phyloP scores from a whole-genome alignment of 2,888 invertebrate genomes.

The Fragum sueziense region DNA sequence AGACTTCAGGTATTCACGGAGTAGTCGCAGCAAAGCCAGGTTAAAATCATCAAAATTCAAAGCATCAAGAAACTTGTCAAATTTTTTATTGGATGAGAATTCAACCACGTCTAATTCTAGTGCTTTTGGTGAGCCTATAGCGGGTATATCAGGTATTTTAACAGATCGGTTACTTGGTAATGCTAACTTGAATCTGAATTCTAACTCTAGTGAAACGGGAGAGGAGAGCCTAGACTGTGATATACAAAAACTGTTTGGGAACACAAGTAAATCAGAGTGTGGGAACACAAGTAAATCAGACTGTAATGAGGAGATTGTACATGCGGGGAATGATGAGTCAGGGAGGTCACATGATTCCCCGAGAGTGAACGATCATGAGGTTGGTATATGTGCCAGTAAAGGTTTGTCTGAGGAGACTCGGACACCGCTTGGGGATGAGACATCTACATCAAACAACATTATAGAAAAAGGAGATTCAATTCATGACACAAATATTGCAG shows the following conservation, averaged over 20 bases:
- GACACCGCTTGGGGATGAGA: not conserved
- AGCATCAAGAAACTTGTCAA: constrained; percentile 50
- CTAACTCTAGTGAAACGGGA: constrained; percentile 47
- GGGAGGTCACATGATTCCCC: not conserved
- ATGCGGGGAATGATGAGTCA: not conserved
- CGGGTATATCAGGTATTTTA: constrained; percentile 45
- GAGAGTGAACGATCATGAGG: not conserved
- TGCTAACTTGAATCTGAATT: constrained; percentile 34
- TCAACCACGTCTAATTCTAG: constrained; percentile 53
- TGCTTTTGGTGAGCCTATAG: constrained; percentile 46
- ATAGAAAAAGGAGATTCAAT: not conserved
- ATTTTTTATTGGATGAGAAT: constrained; percentile 53
- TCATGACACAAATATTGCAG: not conserved
- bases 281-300: not conserved
- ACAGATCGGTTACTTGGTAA: constrained; percentile 11
- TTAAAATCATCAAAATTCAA: constrained; percentile 51
- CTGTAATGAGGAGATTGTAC: not conserved
- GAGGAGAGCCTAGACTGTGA: constrained; percentile 60
- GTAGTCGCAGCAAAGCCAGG: constrained; percentile 41
- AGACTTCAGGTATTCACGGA: constrained; percentile 45
- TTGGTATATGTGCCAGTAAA: not conserved
- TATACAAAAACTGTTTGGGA: constrained; percentile 49
- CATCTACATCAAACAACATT: not conserved
- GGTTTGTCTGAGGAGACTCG: not conserved
- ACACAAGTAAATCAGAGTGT: not conserved